phyloP scores from a whole-genome alignment of 2,888 invertebrate genomes.

The Blera fallax region DNA sequence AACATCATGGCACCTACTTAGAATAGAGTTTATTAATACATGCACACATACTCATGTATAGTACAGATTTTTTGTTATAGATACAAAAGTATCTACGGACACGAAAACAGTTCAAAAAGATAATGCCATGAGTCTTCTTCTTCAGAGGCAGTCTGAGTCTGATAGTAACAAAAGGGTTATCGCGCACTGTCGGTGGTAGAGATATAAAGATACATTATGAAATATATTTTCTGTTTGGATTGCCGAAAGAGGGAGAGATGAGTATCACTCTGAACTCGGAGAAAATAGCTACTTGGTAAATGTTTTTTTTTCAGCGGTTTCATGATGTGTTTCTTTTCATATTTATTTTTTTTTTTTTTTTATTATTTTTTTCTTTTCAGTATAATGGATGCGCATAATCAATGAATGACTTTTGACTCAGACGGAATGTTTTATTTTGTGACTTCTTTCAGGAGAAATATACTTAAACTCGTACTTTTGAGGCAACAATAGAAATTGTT shows the following conservation, averaged over 20 bases:
- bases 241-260: constrained; percentile 28
- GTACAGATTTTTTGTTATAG: constrained; percentile 18
- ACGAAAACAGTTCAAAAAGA: constrained; percentile 44
- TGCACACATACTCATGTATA: too few relatives aligned
- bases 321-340: background rate
- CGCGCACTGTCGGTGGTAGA: constrained; percentile 46
- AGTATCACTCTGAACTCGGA: constrained; percentile 17
- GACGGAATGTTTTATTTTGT: background rate
- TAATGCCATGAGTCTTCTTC: constrained; percentile 21
- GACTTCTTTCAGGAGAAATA: background rate
- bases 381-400: constrained; percentile 63
- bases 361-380: background rate
- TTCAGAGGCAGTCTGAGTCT: constrained; percentile 12
- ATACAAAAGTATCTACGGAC: constrained; percentile 58
- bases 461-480: background rate
- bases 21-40: constrained; percentile 55
- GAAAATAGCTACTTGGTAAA: constrained; percentile 48
- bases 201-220: constrained; percentile 57
- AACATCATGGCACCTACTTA: constrained; percentile 69
- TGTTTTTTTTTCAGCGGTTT: background rate
- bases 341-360: background rate
- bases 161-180: constrained; percentile 54
- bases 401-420: constrained; percentile 47
- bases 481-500: constrained; percentile 8
- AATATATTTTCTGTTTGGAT: constrained; percentile 22